Evolutionary conservation across 2,888 invertebrate genomes (phyloP).

Genomic region (Megamerina dolium): DNA sequence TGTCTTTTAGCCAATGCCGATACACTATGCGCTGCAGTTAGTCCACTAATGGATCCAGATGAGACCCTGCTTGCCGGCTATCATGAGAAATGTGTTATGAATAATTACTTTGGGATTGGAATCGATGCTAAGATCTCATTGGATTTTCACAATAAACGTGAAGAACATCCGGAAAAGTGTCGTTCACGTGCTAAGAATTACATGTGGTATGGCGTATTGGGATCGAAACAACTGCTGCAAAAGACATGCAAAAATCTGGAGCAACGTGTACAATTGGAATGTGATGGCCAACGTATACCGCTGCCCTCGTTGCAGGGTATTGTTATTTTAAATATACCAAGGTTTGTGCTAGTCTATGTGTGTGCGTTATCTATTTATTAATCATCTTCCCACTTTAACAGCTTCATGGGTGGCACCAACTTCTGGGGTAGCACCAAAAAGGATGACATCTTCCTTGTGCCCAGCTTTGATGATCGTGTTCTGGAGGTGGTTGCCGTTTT

Average conservation of each 20-base stretch:
- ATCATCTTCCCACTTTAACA: slow-evolving; percentile 39
- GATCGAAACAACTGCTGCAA: slow-evolving; percentile 73
- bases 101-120: slow-evolving; percentile 97
- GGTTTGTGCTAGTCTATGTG: slow-evolving; percentile 56
- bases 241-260: slow-evolving; percentile 94
- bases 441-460: slow-evolving; percentile 85
- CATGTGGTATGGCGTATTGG: slow-evolving; percentile 86
- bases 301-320: slow-evolving; percentile 94
- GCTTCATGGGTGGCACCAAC: slow-evolving; percentile 97
- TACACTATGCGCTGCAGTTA: slow-evolving; percentile 92
- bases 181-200: slow-evolving; percentile 89
- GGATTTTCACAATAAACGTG: slow-evolving; percentile 94
- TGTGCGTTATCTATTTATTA: too few species aligned
- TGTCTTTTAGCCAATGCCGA: slow-evolving; percentile 93
- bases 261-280: slow-evolving; percentile 89
- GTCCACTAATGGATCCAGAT: slow-evolving; percentile 89
- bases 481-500: slow-evolving; percentile 97
- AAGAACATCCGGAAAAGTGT: slow-evolving; percentile 95
- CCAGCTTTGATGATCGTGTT: slow-evolving; percentile 92
- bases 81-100: slow-evolving; percentile 94
- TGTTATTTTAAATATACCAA: slow-evolving; percentile 92
- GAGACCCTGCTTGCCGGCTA: slow-evolving; percentile 82
- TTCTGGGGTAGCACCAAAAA: slow-evolving; percentile 96
- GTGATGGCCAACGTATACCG: slow-evolving; percentile 93
- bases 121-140: slow-evolving; percentile 96